Percentiles rank a stretch among this genome's conserved stretches.
Evolutionary conservation across 2,797 vertebrate species (phyloP).

Genomic region (Fringilla coelebs): DNA sequence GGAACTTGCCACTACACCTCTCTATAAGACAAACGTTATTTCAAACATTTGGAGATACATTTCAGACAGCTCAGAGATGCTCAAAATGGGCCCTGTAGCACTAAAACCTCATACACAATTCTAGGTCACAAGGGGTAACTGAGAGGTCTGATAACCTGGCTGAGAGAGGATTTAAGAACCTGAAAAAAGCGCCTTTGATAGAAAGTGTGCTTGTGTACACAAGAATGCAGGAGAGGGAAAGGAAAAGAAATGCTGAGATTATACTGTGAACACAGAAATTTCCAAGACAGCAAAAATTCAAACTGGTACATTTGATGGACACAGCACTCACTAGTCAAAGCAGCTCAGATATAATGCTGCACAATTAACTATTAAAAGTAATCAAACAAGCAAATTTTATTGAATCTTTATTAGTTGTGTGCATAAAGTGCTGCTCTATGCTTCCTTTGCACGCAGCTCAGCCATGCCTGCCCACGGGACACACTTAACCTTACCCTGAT

Average conservation of each 20-base stretch:
- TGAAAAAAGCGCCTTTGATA: background rate
- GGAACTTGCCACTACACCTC: background rate
- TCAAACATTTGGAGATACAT: background rate
- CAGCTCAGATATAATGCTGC: background rate
- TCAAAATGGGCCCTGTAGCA: background rate
- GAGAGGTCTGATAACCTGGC: background rate
- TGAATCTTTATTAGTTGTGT: background rate
- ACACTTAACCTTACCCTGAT: background rate
- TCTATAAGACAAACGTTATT: background rate
- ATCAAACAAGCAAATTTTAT: background rate
- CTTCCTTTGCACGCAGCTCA: background rate
- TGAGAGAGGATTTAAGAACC: background rate
- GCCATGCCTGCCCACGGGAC: rapidly evolving
- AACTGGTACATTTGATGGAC: background rate
- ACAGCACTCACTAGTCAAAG: background rate
- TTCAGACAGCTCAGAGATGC: background rate
- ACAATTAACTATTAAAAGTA: background rate
- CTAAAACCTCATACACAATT: background rate
- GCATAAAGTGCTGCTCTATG: background rate
- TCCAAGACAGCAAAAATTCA: background rate
- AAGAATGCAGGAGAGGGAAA: background rate
- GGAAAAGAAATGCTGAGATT: background rate
- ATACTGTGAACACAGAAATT: background rate
- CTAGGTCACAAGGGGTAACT: background rate
- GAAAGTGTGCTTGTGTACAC: too few relatives aligned